phyloP scores from a whole-genome alignment of 2,797 vertebrate genomes.

The Chelidonichthys spinosus region DNA sequence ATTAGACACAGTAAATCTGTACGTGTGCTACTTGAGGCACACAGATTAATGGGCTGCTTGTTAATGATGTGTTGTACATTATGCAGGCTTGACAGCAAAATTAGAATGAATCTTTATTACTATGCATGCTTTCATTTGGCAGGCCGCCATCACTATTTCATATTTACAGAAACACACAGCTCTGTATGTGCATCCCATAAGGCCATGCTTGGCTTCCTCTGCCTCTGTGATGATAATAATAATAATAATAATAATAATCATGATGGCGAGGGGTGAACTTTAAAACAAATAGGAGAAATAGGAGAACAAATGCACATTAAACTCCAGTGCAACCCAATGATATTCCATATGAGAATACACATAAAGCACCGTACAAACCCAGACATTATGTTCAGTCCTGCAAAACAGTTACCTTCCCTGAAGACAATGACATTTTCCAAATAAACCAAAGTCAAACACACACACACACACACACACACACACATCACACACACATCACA shows the following conservation, averaged over 20 bases:
- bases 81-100: slow-evolving; percentile 13
- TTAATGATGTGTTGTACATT: slow-evolving; percentile 18
- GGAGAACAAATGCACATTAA: background rate
- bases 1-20: slow-evolving; percentile 18
- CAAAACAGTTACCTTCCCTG: slow-evolving; percentile 25
- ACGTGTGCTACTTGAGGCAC: background rate
- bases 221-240: slow-evolving; percentile 19
- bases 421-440: slow-evolving; percentile 27
- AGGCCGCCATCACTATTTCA: slow-evolving; percentile 8
- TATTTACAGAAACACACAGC: background rate
- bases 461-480: background rate
- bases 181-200: slow-evolving; percentile 13
- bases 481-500: background rate
- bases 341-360: slow-evolving; percentile 17
- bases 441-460: slow-evolving; percentile 5
- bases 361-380: slow-evolving; percentile 9
- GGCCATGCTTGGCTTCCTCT: slow-evolving; percentile 32
- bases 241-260: slow-evolving; percentile 27
- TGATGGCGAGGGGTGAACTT: background rate
- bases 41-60: slow-evolving; percentile 19
- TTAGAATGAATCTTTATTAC: slow-evolving; percentile 29
- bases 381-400: slow-evolving; percentile 2
- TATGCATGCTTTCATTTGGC: slow-evolving; percentile 21
- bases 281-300: background rate
- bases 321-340: slow-evolving; percentile 13